These are phyloP conservation scores for Thereva unica DNA, from an alignment of 2,888 invertebrate genomes.

Conservation along the genomic window DNA sequence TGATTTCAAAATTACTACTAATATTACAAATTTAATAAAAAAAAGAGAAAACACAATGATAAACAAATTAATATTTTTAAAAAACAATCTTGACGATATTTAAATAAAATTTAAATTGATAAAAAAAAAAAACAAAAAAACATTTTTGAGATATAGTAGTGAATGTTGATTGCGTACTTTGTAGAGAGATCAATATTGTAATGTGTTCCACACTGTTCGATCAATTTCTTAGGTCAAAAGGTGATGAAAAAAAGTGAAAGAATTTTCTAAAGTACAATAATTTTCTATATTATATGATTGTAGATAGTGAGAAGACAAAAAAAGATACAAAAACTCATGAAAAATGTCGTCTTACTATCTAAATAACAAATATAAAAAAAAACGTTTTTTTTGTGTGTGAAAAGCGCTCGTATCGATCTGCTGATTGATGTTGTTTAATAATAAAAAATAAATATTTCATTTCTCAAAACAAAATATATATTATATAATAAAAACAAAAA, in stretches of 20 bases:
- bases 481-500: not conserved
- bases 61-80: no score
- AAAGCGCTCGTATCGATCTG: constrained; percentile 47
- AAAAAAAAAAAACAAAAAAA: constrained; percentile 1
- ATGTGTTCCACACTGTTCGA: constrained; percentile 31
- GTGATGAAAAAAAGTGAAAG: constrained; percentile 17
- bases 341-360: not conserved
- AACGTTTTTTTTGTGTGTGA: constrained; percentile 14
- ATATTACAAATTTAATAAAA: no score
- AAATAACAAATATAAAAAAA: not conserved
- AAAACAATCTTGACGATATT: not conserved
- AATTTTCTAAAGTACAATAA: constrained; percentile 31
- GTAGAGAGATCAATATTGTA: constrained; percentile 2
- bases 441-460: constrained; percentile 30
- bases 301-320: no score
- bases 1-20: no score
- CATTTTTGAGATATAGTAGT: constrained; percentile 7
- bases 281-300: constrained; percentile 16
- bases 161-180: constrained; percentile 9
- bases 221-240: constrained; percentile 30
- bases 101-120: not conserved
- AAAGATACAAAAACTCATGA: no score
- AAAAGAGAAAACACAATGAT: no score
- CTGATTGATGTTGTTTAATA: constrained; percentile 37
- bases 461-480: constrained; percentile 21